These are phyloP conservation scores for Pristionchus pacificus DNA, from an alignment of 1,140 invertebrate genomes.

Conservation along the genomic window DNA sequence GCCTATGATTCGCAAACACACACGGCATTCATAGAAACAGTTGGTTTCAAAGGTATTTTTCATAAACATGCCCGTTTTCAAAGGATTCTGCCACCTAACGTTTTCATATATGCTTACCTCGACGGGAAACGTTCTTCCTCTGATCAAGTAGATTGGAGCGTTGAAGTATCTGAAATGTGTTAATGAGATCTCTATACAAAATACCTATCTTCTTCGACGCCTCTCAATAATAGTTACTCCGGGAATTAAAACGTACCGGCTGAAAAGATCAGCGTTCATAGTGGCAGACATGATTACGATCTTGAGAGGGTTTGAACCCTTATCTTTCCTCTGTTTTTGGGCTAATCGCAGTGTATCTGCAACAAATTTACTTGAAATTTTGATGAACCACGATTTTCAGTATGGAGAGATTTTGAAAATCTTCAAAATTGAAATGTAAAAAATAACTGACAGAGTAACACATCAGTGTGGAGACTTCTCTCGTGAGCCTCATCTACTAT, in stretches of 20 bases:
- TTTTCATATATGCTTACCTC: slow-evolving; percentile 60
- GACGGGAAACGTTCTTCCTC: slow-evolving; percentile 81
- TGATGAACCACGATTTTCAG: too few relatives aligned
- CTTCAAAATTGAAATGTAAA: slow-evolving; percentile 14
- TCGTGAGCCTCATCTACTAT: slow-evolving; percentile 97
- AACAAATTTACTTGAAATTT: background rate
- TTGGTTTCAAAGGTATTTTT: too few relatives aligned
- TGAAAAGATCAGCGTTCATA: slow-evolving; percentile 88
- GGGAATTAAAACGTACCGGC: slow-evolving; percentile 47
- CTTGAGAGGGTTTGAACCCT: slow-evolving; percentile 57
- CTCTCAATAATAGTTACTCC: background rate
- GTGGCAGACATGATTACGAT: slow-evolving; percentile 88
- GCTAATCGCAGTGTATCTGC: slow-evolving; percentile 73
- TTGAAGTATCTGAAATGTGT: slow-evolving; percentile 72
- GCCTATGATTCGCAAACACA: too few relatives aligned
- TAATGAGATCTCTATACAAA: too few relatives aligned
- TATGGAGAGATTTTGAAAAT: background rate
- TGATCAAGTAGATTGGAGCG: slow-evolving; percentile 78
- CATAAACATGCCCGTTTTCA: too few relatives aligned
- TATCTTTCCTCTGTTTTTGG: slow-evolving; percentile 60
- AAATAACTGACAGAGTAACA: slow-evolving; percentile 67
- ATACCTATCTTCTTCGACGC: too few relatives aligned
- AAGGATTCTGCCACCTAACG: too few relatives aligned
- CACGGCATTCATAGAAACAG: too few relatives aligned
- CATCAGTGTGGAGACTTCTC: slow-evolving; percentile 87